Conservation (phyloP, 2,113 vertebrate genomes). For the Spilogale gracilis region DNA sequence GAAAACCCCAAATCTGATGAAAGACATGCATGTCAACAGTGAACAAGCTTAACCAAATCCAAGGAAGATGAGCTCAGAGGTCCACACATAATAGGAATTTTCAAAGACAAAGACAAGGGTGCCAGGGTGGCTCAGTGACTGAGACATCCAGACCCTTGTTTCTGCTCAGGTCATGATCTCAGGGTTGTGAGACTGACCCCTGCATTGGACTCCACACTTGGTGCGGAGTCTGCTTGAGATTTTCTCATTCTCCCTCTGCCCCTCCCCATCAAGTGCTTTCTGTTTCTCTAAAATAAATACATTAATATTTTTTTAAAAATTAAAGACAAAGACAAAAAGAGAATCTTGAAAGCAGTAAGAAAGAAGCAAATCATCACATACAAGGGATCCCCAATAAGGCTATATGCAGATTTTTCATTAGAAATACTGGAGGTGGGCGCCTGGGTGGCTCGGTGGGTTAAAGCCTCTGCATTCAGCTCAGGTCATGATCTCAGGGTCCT, state of each 20-base stretch:
- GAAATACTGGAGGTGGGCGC: background rate
- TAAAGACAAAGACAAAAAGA: background rate
- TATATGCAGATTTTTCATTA: background rate
- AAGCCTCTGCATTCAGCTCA: no score
- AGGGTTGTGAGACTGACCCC: background rate
- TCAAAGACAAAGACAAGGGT: background rate
- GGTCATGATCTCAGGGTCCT: no score
- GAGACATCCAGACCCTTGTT: background rate
- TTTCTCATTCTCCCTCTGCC: background rate
- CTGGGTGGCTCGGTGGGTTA: no score
- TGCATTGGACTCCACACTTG: accelerated
- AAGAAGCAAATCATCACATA: background rate
- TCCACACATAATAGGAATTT: background rate
- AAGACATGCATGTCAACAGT: background rate
- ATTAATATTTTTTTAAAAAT: background rate
- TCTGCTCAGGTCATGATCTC: background rate
- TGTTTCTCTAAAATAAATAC: background rate
- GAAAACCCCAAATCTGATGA: background rate
- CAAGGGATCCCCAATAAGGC: background rate
- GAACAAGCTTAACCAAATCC: background rate
- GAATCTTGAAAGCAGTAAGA: background rate
- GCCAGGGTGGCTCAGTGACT: background rate
- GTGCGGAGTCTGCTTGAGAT: background rate
- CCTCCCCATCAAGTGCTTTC: background rate
- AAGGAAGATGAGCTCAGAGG: background rate